Evolutionary conservation across 1,140 invertebrate genomes (phyloP).

Genomic region (Cyphomyrmex costatus): DNA sequence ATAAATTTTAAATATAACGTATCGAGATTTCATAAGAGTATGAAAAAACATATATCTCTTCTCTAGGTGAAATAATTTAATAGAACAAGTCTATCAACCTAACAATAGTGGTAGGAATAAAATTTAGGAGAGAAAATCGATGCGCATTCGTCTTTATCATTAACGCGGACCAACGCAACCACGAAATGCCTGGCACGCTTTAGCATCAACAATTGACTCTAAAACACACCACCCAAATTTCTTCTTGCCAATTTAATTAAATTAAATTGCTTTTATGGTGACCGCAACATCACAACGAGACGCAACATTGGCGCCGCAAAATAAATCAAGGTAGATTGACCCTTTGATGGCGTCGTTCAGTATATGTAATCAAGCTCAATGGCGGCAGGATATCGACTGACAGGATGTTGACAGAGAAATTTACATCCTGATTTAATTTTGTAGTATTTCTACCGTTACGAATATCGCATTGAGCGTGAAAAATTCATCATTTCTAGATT

Average conservation of each 20-base stretch:
- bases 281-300: constrained; percentile 33
- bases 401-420: constrained; percentile 23
- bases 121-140: constrained; percentile 21
- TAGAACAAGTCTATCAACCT: background rate
- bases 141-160: constrained; percentile 25
- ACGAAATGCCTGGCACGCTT: constrained; percentile 20
- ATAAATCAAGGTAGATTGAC: constrained; percentile 37
- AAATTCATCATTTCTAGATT: background rate
- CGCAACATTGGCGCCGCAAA: background rate
- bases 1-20: background rate
- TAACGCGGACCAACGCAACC: background rate
- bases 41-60: background rate
- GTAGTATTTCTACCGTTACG: background rate
- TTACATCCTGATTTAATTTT: constrained; percentile 46
- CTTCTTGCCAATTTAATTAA: constrained; percentile 73
- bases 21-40: background rate
- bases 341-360: constrained; percentile 43
- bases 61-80: background rate
- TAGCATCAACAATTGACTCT: constrained; percentile 42
- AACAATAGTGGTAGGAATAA: too few relatives aligned
- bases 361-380: background rate
- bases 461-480: background rate
- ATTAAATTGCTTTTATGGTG: constrained; percentile 67
- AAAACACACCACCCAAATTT: constrained; percentile 36
- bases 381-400: background rate